These are phyloP conservation scores for Takifugu bimaculatus DNA, from an alignment of 2,113 vertebrate genomes.

Conservation along the genomic window DNA sequence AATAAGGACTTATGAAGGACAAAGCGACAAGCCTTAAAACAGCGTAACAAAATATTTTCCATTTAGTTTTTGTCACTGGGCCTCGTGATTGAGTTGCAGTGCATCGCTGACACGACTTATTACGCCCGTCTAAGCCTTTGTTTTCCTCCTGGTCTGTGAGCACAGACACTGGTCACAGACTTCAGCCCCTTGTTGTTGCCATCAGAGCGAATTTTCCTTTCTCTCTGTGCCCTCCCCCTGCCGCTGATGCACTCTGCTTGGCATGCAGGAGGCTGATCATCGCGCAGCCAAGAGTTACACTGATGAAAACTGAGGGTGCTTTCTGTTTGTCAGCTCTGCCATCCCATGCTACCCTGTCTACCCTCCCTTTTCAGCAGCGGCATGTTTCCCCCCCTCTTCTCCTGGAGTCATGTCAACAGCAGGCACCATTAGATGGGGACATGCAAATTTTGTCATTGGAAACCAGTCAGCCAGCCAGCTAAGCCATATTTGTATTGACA, in stretches of 20 bases:
- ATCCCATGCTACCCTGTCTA: constrained; percentile 22
- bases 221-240: constrained; percentile 6
- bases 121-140: constrained; percentile 1
- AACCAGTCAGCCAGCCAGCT: constrained; percentile 11
- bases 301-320: constrained; percentile 42
- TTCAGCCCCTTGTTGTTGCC: constrained; percentile 14
- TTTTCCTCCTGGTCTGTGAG: constrained; percentile 21
- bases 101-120: constrained; percentile 47
- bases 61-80: constrained; percentile 27
- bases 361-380: constrained; percentile 34
- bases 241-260: constrained; percentile 44
- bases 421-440: constrained; percentile 41
- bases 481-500: constrained; percentile 4
- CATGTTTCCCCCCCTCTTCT: neutral
- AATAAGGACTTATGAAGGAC: neutral
- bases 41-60: constrained; percentile 12
- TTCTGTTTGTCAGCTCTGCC: constrained; percentile 46
- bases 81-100: constrained; percentile 45
- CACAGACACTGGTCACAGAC: constrained; percentile 35
- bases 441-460: constrained; percentile 35
- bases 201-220: constrained; percentile 7
- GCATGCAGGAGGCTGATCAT: constrained; percentile 48
- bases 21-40: neutral
- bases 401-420: constrained; percentile 26
- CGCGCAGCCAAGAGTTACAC: constrained; percentile 52